phyloP scores from a whole-genome alignment of 1,140 invertebrate species.

The Caenorhabditis briggsae region DNA sequence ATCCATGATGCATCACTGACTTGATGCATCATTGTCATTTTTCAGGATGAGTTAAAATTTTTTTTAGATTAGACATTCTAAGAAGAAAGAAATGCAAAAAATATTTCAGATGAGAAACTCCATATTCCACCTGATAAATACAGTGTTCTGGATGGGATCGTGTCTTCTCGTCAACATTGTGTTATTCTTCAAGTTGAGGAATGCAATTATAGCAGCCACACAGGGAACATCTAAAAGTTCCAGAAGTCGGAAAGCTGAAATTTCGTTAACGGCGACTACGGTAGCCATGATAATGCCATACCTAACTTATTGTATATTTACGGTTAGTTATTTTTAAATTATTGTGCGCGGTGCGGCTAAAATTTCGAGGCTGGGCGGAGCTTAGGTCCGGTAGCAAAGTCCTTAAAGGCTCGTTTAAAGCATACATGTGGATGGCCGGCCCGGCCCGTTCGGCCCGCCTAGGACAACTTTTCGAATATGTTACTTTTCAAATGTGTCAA shows the following conservation, averaged over 20 bases:
- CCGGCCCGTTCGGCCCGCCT: no score
- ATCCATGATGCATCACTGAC: background rate
- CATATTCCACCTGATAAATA: constrained; percentile 21
- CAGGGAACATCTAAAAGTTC: constrained; percentile 24
- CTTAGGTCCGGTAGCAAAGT: no score
- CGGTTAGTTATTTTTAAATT: background rate
- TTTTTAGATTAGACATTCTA: no score
- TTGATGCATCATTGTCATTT: background rate
- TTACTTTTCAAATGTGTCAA: no score
- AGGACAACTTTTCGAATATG: no score
- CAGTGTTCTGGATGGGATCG: constrained; percentile 26
- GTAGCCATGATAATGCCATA: constrained; percentile 48
- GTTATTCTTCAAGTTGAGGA: constrained; percentile 33
- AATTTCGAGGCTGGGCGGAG: no score
- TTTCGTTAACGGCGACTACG: constrained; percentile 5
- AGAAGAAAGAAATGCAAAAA: background rate
- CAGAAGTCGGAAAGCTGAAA: constrained; percentile 28
- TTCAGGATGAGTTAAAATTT: no score
- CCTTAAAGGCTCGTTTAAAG: no score
- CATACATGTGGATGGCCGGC: no score
- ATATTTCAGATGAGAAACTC: constrained; percentile 11
- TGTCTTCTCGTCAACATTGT: constrained; percentile 21
- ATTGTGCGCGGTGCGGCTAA: background rate
- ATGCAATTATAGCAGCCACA: constrained; percentile 2
- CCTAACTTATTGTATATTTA: constrained; percentile 18